Percentiles rank a stretch among this genome's conserved stretches.
Conservation (phyloP, 2,888 invertebrate species). For the Argynnis bischoffii region DNA sequence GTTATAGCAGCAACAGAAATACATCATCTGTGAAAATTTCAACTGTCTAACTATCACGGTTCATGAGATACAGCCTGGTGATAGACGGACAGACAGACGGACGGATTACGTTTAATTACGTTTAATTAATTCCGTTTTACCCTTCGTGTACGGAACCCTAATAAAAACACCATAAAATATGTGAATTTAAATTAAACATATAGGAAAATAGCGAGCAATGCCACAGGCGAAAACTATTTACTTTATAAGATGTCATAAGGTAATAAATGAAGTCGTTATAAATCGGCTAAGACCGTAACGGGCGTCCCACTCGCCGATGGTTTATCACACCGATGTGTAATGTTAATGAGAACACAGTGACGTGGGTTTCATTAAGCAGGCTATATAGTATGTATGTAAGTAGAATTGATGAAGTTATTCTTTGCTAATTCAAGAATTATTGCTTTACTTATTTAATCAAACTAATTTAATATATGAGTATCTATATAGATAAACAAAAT, state of each 20-base stretch:
- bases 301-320: neutral
- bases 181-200: neutral
- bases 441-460: neutral
- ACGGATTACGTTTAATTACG: too few relatives aligned
- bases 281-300: neutral
- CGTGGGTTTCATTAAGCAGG: constrained; percentile 3
- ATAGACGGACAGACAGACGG: too few relatives aligned
- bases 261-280: constrained; percentile 1
- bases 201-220: neutral
- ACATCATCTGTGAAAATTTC: too few relatives aligned
- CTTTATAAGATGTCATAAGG: neutral
- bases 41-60: too few relatives aligned
- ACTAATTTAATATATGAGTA: too few relatives aligned
- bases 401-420: neutral
- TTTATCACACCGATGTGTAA: neutral
- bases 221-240: neutral
- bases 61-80: too few relatives aligned
- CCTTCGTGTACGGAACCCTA: too few relatives aligned
- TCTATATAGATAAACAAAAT: too few relatives aligned
- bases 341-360: neutral
- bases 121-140: too few relatives aligned
- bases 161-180: neutral
- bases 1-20: too few relatives aligned
- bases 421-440: neutral
- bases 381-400: neutral